Evolutionary conservation across 37 sponge, comb jelly and placozoan genomes (phyloP), one percentile per base, ranked within the genome.

Genomic region (Tethya wilhelma): DNA sequence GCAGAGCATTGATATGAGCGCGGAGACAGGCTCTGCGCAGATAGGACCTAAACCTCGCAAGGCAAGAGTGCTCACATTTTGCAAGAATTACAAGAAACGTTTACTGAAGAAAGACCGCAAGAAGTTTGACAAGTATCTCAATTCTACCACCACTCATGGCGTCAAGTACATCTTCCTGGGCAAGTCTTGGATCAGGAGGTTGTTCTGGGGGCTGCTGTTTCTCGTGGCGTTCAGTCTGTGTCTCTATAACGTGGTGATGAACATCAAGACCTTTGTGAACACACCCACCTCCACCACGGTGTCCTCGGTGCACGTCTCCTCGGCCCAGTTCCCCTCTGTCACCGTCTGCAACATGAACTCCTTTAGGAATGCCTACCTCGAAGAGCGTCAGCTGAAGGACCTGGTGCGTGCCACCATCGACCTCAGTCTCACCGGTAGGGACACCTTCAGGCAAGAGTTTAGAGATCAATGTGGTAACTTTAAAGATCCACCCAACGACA

Each of bases 81-180:
- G 36, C 56, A 72, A 22, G 11, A 75, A 36, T 41, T 59, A 59
- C 60, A 57, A 41, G 28, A 36, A 59, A 57, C 28, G 75, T 23
- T 25, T 75, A 20, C 36, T 75, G 36, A 58, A 59, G 39, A 37
- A 41, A 37, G 78, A 77, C 44, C 63, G 33, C 5, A 77, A 40
- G 55, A 77, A 77, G 33, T 62, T 77, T 39, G 19, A 11, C 41
- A 87, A 87, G 44, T 81, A 45, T 34, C 39, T 69, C 46, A 30
- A 75, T 23, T 74, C 68, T 0, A 77, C 89, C 0, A 26, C 82
- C 26, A 88, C 82, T 45, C 82, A 88, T 44, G 89, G 89, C 12
- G 41, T 88, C 0, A 19, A 36, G 70, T 78, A 75, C 43, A 75
- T 87, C 23, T 59, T 88, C 43, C 37, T 30, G 5, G 89, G 82